Percentiles rank a stretch among this genome's conserved stretches.
These are phyloP conservation scores for Drosophila miranda DNA, from an alignment of 1,140 invertebrate species.

Conservation along the genomic window DNA sequence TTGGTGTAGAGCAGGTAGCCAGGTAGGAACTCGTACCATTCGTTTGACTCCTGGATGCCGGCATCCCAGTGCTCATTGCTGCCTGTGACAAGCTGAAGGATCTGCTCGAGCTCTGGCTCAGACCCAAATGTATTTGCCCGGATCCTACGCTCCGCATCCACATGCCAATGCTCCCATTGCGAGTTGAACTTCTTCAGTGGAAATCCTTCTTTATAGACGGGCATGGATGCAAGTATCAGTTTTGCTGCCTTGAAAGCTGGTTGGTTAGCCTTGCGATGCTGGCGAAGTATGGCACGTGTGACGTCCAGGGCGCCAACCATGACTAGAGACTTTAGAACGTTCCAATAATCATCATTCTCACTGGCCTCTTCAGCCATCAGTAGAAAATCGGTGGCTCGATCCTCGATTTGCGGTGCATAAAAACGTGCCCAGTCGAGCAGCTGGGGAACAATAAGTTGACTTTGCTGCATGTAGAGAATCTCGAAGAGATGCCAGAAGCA, in stretches of 20 bases:
- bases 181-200: slow-evolving; percentile 92
- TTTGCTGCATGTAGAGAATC: slow-evolving; percentile 92
- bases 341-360: slow-evolving; percentile 90
- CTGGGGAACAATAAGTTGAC: slow-evolving; percentile 88
- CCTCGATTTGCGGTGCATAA: slow-evolving; percentile 91
- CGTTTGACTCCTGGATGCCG: slow-evolving; percentile 87
- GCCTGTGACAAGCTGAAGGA: slow-evolving; percentile 91
- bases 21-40: slow-evolving; percentile 95
- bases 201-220: slow-evolving; percentile 88
- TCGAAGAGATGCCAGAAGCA: slow-evolving; percentile 96
- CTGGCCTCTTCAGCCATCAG: slow-evolving; percentile 85
- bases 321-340: slow-evolving; percentile 89
- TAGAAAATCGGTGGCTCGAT: slow-evolving; percentile 86
- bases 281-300: slow-evolving; percentile 88
- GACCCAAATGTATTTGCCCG: slow-evolving; percentile 87
- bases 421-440: slow-evolving; percentile 93
- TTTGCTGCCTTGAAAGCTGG: slow-evolving; percentile 89
- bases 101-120: slow-evolving; percentile 88
- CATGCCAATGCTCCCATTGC: slow-evolving; percentile 94
- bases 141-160: slow-evolving; percentile 89
- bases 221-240: slow-evolving; percentile 91
- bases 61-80: slow-evolving; percentile 88
- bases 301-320: slow-evolving; percentile 91
- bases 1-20: slow-evolving; percentile 92
- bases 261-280: slow-evolving; percentile 88